Evolutionary conservation across 1,140 invertebrate species (phyloP).

Genomic region (Stegodyphus mimosarum): DNA sequence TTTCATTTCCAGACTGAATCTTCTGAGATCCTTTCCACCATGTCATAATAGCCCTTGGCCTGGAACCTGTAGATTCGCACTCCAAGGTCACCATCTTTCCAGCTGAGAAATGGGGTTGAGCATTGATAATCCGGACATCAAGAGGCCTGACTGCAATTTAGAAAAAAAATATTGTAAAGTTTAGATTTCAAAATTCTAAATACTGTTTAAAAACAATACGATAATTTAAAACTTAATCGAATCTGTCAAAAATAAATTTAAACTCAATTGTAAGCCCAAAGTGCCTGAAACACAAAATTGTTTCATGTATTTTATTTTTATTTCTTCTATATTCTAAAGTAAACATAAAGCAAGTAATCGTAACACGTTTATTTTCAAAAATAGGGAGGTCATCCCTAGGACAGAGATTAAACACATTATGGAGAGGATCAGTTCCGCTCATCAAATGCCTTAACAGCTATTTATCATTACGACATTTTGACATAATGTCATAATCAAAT

Average conservation of each 20-base stretch:
- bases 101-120: constrained; percentile 43
- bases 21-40: constrained; percentile 76
- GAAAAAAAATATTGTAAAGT: neutral
- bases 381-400: no score
- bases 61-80: constrained; percentile 85
- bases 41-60: constrained; percentile 84
- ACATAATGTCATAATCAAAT: no score
- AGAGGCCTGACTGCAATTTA: constrained; percentile 81
- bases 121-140: constrained; percentile 72
- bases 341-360: no score
- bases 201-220: neutral
- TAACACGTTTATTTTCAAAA: no score
- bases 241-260: neutral
- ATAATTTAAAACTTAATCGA: neutral
- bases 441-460: no score
- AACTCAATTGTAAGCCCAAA: neutral
- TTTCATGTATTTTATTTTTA: no score
- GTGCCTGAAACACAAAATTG: no score
- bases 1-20: constrained; percentile 36
- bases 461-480: no score
- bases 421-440: no score
- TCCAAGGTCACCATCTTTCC: constrained; percentile 74
- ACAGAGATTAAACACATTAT: no score
- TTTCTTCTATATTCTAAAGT: no score
- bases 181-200: neutral